Base-by-base conservation (phyloP, 2,797 vertebrate species). In the Leucoraja ocellata region DNA sequence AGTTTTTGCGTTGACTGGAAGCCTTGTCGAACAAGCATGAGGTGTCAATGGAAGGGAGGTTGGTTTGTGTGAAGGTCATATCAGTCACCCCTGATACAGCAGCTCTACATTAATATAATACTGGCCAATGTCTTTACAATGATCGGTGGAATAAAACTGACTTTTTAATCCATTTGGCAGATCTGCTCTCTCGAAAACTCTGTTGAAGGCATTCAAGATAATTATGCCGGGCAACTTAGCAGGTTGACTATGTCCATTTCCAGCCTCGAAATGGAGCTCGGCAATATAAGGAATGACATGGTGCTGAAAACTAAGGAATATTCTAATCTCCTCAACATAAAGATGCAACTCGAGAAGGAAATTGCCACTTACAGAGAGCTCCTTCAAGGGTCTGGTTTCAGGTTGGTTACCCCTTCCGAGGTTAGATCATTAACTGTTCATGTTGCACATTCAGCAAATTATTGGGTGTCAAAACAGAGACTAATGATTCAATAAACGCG, bases 281-380 rank as follows among this genome's bases (percentile, higher is more conserved):
- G 1, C 0, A 10, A 1, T 32, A 0, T 88, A 1, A 65, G 61
- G 6, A 36, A 32, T 21, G n/a, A 68, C 0, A 2, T 88, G 4
- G 0, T 4, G 0, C 61, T 65, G 61, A 88, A 68, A 21, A 8
- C 13, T 6, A 68, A 68, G 10, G n/a, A 68, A 18, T 88, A 88
- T 6, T 14, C 6, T 0, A 0, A 0, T 0, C 84, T 88, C 0
- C 61, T 88, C n/a, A 21, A 63, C 84, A 36, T 68, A 7, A 88
- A 88, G 84, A 88, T 88, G 84, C 0, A 36, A 88, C 84, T 88
- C 36, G 84, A 88, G 61, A 36, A 16, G 6, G 84, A 88, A n/a
- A 88, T 88, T 88, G n/a, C 14, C 14, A 68, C 0, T 0, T 88
- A 88, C 61, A 68, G 7, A n/a, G 9, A 36, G 1, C n/a, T 88